A percentile compares a stretch with the other conserved stretches of the same genome.
Conservation (phyloP, 2,888 invertebrate species). For the Cephus rjabovi region DNA sequence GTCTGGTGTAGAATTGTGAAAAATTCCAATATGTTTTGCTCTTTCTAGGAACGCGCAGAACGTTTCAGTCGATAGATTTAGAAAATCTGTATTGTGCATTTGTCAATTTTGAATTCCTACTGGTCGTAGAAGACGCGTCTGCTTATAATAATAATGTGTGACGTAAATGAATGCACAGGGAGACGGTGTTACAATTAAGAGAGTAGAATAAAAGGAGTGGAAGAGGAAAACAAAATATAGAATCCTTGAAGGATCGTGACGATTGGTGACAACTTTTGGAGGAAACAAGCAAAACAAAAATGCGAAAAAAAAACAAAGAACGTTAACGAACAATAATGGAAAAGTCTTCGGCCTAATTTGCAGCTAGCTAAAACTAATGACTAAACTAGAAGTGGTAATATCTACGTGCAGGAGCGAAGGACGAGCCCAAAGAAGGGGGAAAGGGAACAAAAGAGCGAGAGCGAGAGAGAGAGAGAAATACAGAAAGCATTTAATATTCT, state of each 20-base stretch:
- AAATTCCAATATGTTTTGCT: too few relatives aligned
- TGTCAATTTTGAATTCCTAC: not conserved
- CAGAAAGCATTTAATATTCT: not conserved
- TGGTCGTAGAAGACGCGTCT: not conserved
- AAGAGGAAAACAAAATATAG: not conserved
- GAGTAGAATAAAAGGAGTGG: not conserved
- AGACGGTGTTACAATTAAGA: not conserved
- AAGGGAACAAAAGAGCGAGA: not conserved
- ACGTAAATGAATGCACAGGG: not conserved
- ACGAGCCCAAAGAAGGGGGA: not conserved
- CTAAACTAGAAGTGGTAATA: not conserved
- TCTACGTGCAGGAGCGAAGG: not conserved
- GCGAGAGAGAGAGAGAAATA: not conserved
- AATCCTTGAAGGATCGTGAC: not conserved
- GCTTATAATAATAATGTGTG: not conserved
- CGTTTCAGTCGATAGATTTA: not conserved
- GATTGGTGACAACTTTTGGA: not conserved
- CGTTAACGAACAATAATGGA: not conserved
- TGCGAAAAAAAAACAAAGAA: not conserved
- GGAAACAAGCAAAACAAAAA: not conserved
- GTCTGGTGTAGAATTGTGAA: not conserved
- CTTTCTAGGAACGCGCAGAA: not conserved
- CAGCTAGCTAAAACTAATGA: not conserved
- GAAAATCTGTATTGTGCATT: not conserved
- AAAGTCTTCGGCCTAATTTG: constrained; percentile 3